Evolutionary conservation across 2,888 invertebrate genomes (phyloP).

Genomic region (Drosophila gaucha): DNA sequence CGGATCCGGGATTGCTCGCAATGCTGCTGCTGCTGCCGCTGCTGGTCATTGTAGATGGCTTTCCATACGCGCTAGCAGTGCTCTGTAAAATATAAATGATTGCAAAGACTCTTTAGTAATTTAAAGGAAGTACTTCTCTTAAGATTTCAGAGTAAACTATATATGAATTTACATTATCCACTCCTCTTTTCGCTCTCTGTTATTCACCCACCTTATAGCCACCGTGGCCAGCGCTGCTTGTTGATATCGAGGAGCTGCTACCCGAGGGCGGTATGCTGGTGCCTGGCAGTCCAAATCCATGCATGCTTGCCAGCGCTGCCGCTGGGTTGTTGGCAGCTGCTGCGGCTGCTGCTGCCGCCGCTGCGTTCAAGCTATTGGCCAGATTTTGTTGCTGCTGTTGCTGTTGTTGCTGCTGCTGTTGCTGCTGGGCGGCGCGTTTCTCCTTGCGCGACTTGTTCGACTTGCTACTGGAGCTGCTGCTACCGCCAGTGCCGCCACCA

Average conservation of each 20-base stretch:
- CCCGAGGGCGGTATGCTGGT: slow-evolving; percentile 82
- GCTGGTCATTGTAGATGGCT: slow-evolving; percentile 81
- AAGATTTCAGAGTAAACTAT: too few species aligned
- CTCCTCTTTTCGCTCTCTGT: not conserved
- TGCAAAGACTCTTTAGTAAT: not conserved
- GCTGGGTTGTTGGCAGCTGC: slow-evolving; percentile 80
- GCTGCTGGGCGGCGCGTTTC: slow-evolving; percentile 82
- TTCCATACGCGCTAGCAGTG: slow-evolving; percentile 82
- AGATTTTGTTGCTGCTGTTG: slow-evolving; percentile 81
- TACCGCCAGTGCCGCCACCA: slow-evolving; percentile 70
- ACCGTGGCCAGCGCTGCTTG: slow-evolving; percentile 64
- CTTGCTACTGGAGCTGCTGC: slow-evolving; percentile 79
- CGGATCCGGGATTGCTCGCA: slow-evolving; percentile 81
- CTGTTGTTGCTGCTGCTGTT: slow-evolving; percentile 78
- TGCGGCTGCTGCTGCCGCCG: slow-evolving; percentile 81
- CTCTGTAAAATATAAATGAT: slow-evolving; percentile 51
- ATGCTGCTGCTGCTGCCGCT: slow-evolving; percentile 72
- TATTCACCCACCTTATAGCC: slow-evolving; percentile 81
- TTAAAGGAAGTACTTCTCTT: not conserved
- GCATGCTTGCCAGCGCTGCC: slow-evolving; percentile 81
- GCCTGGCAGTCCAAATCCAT: slow-evolving; percentile 82
- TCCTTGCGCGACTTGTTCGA: slow-evolving; percentile 84
- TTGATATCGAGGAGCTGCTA: slow-evolving; percentile 66
- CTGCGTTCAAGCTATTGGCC: slow-evolving; percentile 81
- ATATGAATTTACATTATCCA: not conserved